Conservation (phyloP, 2,113 vertebrate species). For the Percina caprodes region DNA sequence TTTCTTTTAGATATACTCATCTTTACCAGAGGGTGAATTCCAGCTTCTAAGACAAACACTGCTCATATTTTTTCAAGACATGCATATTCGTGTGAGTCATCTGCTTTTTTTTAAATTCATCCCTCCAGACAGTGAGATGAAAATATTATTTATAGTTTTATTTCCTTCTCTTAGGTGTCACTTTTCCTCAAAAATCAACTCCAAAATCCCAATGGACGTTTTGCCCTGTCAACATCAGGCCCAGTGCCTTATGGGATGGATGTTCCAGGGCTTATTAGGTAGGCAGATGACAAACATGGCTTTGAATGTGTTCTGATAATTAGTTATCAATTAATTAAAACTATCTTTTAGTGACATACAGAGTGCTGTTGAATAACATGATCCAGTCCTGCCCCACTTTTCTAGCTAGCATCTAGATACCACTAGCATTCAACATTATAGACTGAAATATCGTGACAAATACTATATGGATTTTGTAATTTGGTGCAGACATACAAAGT, state of each 20-base stretch:
- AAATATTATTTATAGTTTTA: neutral
- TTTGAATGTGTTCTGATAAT: neutral
- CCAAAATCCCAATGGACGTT: constrained; percentile 92
- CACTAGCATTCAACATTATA: neutral
- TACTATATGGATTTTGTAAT: too few species aligned
- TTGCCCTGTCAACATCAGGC: constrained; percentile 87
- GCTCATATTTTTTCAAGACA: constrained; percentile 93
- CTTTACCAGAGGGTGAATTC: constrained; percentile 88
- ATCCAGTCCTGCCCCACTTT: neutral
- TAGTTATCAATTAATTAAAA: neutral
- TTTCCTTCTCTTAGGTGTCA: constrained; percentile 86
- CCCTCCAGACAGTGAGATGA: neutral
- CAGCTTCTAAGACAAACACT: constrained; percentile 94
- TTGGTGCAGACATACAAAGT: neutral
- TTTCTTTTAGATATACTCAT: constrained; percentile 83
- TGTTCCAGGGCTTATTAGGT: constrained; percentile 94
- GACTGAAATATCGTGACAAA: neutral
- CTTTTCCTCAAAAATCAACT: constrained; percentile 92
- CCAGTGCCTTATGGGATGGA: constrained; percentile 90
- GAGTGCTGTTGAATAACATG: neutral
- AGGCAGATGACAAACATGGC: neutral
- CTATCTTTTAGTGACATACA: neutral
- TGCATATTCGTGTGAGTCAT: constrained; percentile 90
- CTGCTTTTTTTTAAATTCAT: neutral
- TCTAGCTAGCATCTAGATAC: neutral